These are phyloP conservation scores for Drosophila burlai DNA, from an alignment of 1,140 invertebrate species.

Conservation along the genomic window DNA sequence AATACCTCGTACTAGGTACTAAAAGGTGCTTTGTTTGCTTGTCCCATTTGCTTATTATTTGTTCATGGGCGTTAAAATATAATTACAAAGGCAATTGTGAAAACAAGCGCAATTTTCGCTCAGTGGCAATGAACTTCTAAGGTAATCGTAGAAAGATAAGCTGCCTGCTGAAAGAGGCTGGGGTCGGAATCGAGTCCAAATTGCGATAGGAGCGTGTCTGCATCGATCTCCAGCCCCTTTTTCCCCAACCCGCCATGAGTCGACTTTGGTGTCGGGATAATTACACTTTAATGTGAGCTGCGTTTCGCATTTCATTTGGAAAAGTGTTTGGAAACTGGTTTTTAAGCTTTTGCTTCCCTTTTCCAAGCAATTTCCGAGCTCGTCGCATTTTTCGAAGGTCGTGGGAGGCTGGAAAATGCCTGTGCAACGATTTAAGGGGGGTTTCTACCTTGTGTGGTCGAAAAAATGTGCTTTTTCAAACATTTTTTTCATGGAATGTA, in stretches of 20 bases:
- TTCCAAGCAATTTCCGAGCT: slow-evolving; percentile 55
- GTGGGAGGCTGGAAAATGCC: slow-evolving; percentile 43
- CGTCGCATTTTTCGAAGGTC: slow-evolving; percentile 61
- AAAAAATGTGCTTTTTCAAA: no score
- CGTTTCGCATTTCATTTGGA: slow-evolving; percentile 17
- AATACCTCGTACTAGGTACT: slow-evolving; percentile 1
- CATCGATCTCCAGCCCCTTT: slow-evolving; percentile 7
- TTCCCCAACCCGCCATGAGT: neutral
- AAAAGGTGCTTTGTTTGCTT: slow-evolving; percentile 26
- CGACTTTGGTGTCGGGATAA: slow-evolving; percentile 14
- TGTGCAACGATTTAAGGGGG: slow-evolving; percentile 35
- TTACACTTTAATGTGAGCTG: slow-evolving; percentile 27
- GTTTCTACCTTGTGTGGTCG: no score
- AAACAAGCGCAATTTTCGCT: slow-evolving; percentile 19
- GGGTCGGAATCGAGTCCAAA: slow-evolving; percentile 21
- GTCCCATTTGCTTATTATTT: slow-evolving; percentile 36
- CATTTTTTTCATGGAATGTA: no score
- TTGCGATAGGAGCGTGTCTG: slow-evolving; percentile 42
- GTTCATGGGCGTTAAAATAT: slow-evolving; percentile 49
- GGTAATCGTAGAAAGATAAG: slow-evolving; percentile 25
- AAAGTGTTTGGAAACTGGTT: slow-evolving; percentile 36
- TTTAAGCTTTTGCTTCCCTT: slow-evolving; percentile 36
- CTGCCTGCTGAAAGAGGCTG: slow-evolving; percentile 25
- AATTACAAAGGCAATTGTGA: slow-evolving; percentile 45
- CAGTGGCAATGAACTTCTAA: slow-evolving; percentile 48